Base-by-base conservation (phyloP, 2,113 vertebrate species). In the Gavialis gangeticus region DNA sequence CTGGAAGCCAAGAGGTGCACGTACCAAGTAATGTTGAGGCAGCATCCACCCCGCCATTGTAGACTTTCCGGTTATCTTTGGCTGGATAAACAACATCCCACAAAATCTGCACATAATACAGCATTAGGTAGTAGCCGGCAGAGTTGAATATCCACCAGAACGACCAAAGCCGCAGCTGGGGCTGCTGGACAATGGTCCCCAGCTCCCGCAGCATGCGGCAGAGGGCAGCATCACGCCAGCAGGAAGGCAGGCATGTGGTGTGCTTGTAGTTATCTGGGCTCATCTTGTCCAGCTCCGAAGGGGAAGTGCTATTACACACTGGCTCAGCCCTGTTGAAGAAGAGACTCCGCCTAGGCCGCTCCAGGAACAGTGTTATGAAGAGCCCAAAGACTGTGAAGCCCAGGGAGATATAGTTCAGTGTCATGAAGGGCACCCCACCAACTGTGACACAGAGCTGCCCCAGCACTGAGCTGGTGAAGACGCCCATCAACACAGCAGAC, bases 61-160 rank as follows among this genome's bases (percentile, higher is more conserved):
- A 99, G 81, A 98, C 95, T 0, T 25, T 88, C 3, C 95, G 88
- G 79, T 97, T 97, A 87, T 98, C 95, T 0, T 0, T 81, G 37
- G 95, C 2, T 1, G 95, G 92, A 62, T 92, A 88, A 63, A 99
- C 95, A 87, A 96, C 96, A 1, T 97, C 98, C 99, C 99, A 99
- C 90, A 99, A 97, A 94, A 99, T 98, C 90, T 99, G 99, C 22
- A 98, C 98, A 0, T 99, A 99, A 97, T 99, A 99, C 58, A 99
- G 90, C 81, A 99, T 95, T 96, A 99, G 96, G 96, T 99, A 99
- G 97, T 99, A 99, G 34, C 99, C 99, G 0, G 99, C 97, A 0
- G 99, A 99, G 98, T 98, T 99, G 95, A 99, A 98, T 83, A 99
- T 27, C 99, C 99, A 99, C 99, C 99, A 99, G 79, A 99, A 89